Evolutionary conservation across 2,113 vertebrate species (phyloP), one percentile per base, ranked within the genome.

Genomic region (Pungitius pungitius): DNA sequence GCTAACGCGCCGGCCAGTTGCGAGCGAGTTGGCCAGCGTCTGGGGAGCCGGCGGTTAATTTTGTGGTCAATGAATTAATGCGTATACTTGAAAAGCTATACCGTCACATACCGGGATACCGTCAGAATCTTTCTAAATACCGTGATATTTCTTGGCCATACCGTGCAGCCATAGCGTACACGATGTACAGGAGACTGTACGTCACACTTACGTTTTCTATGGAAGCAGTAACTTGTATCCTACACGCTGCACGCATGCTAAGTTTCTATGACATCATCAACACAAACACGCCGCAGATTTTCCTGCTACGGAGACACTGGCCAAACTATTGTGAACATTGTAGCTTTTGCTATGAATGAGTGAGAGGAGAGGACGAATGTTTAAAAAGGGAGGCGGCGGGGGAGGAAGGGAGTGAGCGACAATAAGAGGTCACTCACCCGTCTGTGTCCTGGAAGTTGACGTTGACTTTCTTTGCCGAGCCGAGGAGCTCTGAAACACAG

Each of bases 401-500:
- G 27, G 49, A 15, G 8, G 13, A 30, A 33, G 11, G n/a, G 27
- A 30, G 45, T 1, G 17, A 30, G 43, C 11, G 43, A 35, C 39
- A 51, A 12, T 37, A 1, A 65, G 17, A 37, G 39, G 5, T 1
- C 20, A 92, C 93, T 94, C 80, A 94, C 93, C 93, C 93, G 47
- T 94, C 93, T 64, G 92, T 94, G 60, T 94, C 93, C 85, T 94
- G 93, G 86, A 94, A 94, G 88, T 94, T 94, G 73, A 94, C 92
- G 6, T 94, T 94, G 56, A 94, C 93, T 84, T 91, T 94, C 88
- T 94, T 94, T 45, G 93, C 90, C n/a, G 93, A 93, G 43, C 93
- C 93, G 27, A 94, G 92, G 66, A 94, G 90, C 77, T 94, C 93
- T 94, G 91, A 78, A 84, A 92, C 24, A 86, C 62, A 86, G 57